Evolutionary conservation across 2,888 invertebrate genomes (phyloP).

Genomic region (Schizaphis graminum): DNA sequence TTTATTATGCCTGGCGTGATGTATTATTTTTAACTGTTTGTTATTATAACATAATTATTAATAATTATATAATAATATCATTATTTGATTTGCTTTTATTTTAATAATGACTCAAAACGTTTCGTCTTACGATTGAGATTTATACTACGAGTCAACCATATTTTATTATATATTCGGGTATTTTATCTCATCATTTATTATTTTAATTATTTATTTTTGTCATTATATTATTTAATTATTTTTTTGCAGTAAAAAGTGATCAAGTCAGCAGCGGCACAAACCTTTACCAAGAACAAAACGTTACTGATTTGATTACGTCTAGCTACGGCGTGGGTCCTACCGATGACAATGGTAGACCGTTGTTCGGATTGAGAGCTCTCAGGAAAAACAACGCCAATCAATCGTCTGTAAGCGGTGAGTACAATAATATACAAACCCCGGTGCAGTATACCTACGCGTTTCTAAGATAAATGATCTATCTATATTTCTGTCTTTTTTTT

Average conservation of each 20-base stretch:
- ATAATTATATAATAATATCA: not conserved
- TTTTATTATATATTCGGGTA: not conserved
- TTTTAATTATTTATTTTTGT: not conserved
- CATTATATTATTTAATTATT: not conserved
- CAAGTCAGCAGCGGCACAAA: conserved; percentile 23
- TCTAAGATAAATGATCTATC: not conserved
- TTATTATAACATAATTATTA: not conserved
- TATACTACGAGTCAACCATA: not conserved
- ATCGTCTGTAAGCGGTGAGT: conserved; percentile 70
- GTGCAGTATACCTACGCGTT: not conserved
- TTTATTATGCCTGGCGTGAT: not conserved
- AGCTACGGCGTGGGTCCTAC: conserved; percentile 88
- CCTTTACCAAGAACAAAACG: conserved; percentile 45
- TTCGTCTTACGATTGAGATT: not conserved
- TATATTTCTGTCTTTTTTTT: not conserved
- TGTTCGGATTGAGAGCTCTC: conserved; percentile 84
- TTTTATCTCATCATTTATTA: not conserved
- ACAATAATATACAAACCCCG: not conserved
- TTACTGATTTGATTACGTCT: conserved; percentile 79
- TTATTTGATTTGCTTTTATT: not conserved
- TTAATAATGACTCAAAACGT: not conserved
- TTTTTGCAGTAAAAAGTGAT: conserved; percentile 60
- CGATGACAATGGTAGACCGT: conserved; percentile 83
- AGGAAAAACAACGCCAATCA: conserved; percentile 74
- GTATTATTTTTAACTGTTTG: not conserved